These are phyloP conservation scores for Pygocentrus nattereri DNA, from an alignment of 2,797 vertebrate species.

Conservation along the genomic window DNA sequence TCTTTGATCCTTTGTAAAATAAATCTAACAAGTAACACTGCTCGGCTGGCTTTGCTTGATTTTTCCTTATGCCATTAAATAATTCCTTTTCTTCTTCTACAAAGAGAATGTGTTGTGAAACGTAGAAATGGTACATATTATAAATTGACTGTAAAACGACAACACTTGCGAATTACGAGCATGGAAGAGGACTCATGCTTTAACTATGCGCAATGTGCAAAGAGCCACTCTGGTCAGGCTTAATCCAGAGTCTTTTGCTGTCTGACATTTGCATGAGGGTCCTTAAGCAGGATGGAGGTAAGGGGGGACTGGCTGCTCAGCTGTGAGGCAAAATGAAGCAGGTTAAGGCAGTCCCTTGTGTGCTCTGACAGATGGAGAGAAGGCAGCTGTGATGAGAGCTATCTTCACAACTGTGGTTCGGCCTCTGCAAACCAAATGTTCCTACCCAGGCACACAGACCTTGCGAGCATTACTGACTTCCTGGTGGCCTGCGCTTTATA, in stretches of 20 bases:
- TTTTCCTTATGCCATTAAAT: constrained; percentile 55
- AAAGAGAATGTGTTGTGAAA: constrained; percentile 66
- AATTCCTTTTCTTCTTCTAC: constrained; percentile 62
- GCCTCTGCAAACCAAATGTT: constrained; percentile 64
- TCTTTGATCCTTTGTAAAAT: constrained; percentile 71
- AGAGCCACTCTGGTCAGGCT: constrained; percentile 52
- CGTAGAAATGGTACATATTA: constrained; percentile 60
- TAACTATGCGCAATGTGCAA: constrained; percentile 67
- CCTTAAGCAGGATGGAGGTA: constrained; percentile 20
- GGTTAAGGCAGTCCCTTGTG: constrained; percentile 45
- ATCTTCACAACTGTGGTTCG: constrained; percentile 40
- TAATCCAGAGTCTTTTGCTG: constrained; percentile 55
- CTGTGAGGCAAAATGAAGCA: constrained; percentile 52
- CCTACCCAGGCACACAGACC: constrained; percentile 45
- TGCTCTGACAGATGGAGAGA: constrained; percentile 31
- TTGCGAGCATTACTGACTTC: constrained; percentile 62
- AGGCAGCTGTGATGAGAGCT: constrained; percentile 47
- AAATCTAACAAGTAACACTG: constrained; percentile 54
- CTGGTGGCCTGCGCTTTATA: constrained; percentile 66
- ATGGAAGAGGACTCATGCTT: constrained; percentile 65
- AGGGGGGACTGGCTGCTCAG: constrained; percentile 42
- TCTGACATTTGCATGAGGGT: constrained; percentile 49
- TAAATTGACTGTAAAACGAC: constrained; percentile 73
- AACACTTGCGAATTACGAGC: constrained; percentile 64
- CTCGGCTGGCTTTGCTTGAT: constrained; percentile 52